Conservation (phyloP, 2,113 vertebrate species). For the Rhinolophus sinicus region DNA sequence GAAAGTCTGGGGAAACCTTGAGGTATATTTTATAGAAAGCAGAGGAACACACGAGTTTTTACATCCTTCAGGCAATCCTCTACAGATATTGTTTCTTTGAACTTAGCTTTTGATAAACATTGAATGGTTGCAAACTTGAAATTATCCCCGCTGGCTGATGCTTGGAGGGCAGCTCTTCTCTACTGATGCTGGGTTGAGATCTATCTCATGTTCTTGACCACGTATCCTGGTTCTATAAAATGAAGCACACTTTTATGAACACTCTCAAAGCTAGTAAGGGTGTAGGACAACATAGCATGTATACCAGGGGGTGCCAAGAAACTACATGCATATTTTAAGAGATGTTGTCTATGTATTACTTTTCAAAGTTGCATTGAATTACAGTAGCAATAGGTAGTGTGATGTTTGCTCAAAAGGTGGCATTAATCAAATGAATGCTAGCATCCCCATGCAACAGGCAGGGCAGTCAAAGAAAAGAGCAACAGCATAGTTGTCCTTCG, state of each 20-base stretch:
- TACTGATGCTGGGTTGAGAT: neutral
- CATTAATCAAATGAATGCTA: too few relatives aligned
- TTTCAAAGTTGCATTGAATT: too few relatives aligned
- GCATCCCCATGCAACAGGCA: too few relatives aligned
- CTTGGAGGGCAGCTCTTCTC: neutral
- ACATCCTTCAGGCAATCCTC: constrained; percentile 37
- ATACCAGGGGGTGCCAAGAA: neutral
- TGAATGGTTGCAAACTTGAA: constrained; percentile 45
- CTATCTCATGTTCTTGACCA: neutral
- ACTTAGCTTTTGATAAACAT: constrained; percentile 59
- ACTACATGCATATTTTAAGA: too few relatives aligned
- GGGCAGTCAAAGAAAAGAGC: too few relatives aligned
- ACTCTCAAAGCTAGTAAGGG: neutral
- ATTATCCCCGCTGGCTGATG: constrained; percentile 5
- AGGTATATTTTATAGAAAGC: constrained; percentile 44
- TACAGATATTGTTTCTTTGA: constrained; percentile 61
- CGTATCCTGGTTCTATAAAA: neutral
- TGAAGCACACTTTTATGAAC: neutral
- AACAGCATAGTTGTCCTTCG: too few relatives aligned
- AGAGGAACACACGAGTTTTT: neutral
- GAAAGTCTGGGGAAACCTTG: neutral
- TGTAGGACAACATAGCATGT: neutral
- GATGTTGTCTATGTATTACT: too few relatives aligned
- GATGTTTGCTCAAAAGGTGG: too few relatives aligned
- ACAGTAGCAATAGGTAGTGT: too few relatives aligned